Evolutionary conservation across 2,797 vertebrate species (phyloP).

Genomic region (Chaunax sp.): DNA sequence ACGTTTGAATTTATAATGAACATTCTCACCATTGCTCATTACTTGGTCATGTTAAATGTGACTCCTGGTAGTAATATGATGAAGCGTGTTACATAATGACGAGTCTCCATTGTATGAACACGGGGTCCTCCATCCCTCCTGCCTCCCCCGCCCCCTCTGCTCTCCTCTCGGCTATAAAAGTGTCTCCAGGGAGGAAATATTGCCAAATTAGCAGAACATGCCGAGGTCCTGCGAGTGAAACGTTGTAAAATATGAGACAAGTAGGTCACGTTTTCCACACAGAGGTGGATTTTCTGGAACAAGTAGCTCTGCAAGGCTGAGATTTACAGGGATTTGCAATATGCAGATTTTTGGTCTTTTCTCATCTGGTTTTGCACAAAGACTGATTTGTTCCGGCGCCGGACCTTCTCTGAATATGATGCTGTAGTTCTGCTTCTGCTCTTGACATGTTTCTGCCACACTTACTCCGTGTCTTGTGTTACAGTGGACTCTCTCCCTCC

Average conservation of each 20-base stretch:
- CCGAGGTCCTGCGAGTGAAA: constrained; percentile 68
- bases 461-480: constrained; percentile 72
- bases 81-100: constrained; percentile 76
- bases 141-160: constrained; percentile 35
- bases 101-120: constrained; percentile 73
- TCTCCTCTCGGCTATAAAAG: constrained; percentile 76
- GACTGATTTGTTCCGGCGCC: constrained; percentile 46
- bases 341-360: constrained; percentile 51
- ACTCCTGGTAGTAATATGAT: constrained; percentile 58
- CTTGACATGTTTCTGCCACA: constrained; percentile 54
- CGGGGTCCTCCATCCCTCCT: constrained; percentile 64
- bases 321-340: constrained; percentile 50
- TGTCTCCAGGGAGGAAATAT: constrained; percentile 81
- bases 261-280: constrained; percentile 49
- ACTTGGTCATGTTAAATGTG: constrained; percentile 47
- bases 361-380: constrained; percentile 45
- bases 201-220: constrained; percentile 81
- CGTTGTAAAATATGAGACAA: constrained; percentile 71
- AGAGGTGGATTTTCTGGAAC: constrained; percentile 52
- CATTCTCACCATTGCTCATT: constrained; percentile 5
- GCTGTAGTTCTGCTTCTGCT: constrained; percentile 42
- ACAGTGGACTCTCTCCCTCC: constrained; percentile 72
- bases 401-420: constrained; percentile 34
- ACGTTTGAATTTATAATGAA: neutral
- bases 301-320: constrained; percentile 32